These are phyloP conservation scores for Balanococcus diminutus DNA, from an alignment of 2,888 invertebrate genomes.

Conservation along the genomic window DNA sequence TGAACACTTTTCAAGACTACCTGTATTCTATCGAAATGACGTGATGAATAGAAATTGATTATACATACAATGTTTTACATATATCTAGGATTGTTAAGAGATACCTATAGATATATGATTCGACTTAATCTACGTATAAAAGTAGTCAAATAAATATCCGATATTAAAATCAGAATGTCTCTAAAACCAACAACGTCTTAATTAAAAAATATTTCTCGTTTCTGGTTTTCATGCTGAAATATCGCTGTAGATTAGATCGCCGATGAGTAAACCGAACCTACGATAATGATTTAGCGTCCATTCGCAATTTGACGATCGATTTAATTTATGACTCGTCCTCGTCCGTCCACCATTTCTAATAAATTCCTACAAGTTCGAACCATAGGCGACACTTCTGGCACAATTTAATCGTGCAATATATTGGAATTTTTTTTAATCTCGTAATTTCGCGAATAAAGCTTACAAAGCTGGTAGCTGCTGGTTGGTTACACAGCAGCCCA, in stretches of 20 bases:
- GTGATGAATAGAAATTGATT: constrained; percentile 12
- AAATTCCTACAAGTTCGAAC: background rate
- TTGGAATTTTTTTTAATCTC: background rate
- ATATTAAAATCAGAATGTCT: background rate
- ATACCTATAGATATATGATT: too few species aligned
- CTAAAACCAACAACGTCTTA: background rate
- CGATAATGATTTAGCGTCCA: too few species aligned
- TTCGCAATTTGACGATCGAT: too few species aligned
- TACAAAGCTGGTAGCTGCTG: too few species aligned
- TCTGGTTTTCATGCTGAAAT: background rate
- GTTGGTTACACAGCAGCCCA: background rate
- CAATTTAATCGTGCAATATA: background rate
- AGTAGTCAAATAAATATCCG: background rate
- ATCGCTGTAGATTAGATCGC: background rate
- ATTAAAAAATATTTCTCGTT: background rate
- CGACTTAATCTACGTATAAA: background rate
- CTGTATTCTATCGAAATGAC: constrained; percentile 3
- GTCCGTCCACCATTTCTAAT: background rate
- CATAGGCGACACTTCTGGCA: background rate
- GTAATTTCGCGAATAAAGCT: background rate
- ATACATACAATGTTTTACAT: background rate
- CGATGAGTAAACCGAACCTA: background rate
- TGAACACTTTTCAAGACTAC: constrained; percentile 24
- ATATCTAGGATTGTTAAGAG: too few species aligned
- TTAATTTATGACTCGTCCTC: background rate